phyloP scores from a whole-genome alignment of 1,140 invertebrate species.

The Matsumurasca onukii region DNA sequence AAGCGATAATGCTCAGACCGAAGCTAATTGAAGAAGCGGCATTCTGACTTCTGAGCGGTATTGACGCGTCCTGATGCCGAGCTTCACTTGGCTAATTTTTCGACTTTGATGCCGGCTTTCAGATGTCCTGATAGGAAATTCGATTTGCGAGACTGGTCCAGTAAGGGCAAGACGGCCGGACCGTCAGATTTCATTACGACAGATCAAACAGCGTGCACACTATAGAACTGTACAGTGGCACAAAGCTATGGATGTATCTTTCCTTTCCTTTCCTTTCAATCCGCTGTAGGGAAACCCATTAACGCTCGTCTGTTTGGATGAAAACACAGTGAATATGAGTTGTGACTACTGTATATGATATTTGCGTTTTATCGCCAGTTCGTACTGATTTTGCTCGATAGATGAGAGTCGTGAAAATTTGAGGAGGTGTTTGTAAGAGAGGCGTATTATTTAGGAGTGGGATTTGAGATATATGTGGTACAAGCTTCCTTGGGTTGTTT shows the following conservation, averaged over 20 bases:
- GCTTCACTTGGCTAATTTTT: conserved; percentile 16
- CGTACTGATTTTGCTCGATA: no score
- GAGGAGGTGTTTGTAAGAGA: no score
- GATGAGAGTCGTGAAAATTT: no score
- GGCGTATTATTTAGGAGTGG: no score
- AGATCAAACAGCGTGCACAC: conserved; percentile 19
- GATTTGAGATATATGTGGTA: no score
- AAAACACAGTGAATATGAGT: no score
- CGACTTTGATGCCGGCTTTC: conserved; percentile 25
- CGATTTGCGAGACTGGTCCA: not conserved
- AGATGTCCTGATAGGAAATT: conserved; percentile 24
- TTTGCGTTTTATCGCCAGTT: no score
- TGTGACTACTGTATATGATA: no score
- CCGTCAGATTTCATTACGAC: conserved; percentile 19
- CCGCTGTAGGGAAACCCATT: conserved; percentile 14
- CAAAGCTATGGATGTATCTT: conserved; percentile 15
- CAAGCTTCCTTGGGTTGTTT: no score
- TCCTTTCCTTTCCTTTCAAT: no score
- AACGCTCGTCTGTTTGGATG: conserved; percentile 7
- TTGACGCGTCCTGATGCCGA: no score
- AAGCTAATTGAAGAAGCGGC: conserved; percentile 10
- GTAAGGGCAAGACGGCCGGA: conserved; percentile 12
- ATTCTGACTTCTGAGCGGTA: no score
- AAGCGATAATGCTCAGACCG: conserved; percentile 1
- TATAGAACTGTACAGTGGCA: not conserved